phyloP scores from a whole-genome alignment of 1,140 invertebrate species.

The Akabosia matsudoensis region DNA sequence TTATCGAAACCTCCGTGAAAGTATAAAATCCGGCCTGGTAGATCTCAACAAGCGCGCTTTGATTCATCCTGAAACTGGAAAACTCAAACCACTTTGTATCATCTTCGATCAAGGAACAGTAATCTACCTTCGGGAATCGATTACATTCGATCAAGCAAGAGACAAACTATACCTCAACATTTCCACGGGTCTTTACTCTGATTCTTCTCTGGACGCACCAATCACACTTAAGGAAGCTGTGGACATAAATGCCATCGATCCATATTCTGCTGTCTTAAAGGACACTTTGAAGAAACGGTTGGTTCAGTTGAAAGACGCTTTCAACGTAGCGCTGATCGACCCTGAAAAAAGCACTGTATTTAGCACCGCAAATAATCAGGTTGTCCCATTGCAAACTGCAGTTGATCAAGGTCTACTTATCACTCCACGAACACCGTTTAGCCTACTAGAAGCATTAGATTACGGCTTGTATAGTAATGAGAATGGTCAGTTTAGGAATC shows the following conservation, averaged over 20 bases:
- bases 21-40: constrained; percentile 67
- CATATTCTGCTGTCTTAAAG: constrained; percentile 81
- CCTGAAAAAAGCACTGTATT: constrained; percentile 78
- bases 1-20: constrained; percentile 68
- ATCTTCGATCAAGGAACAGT: constrained; percentile 69
- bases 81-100: constrained; percentile 64
- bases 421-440: constrained; percentile 70
- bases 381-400: constrained; percentile 69
- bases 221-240: constrained; percentile 81
- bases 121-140: constrained; percentile 67
- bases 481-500: constrained; percentile 74
- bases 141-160: constrained; percentile 72
- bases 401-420: constrained; percentile 71
- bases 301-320: constrained; percentile 78
- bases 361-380: constrained; percentile 73
- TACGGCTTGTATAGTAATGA: constrained; percentile 77
- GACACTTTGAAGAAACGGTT: constrained; percentile 76
- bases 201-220: constrained; percentile 59
- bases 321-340: constrained; percentile 80
- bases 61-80: constrained; percentile 64
- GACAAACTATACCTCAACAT: constrained; percentile 69
- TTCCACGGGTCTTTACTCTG: constrained; percentile 68
- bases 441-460: constrained; percentile 74
- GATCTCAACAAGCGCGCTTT: constrained; percentile 64
- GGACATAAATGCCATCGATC: constrained; percentile 75